Conservation (phyloP, 1,140 invertebrate species). For the Himalopsyche phryganea region DNA sequence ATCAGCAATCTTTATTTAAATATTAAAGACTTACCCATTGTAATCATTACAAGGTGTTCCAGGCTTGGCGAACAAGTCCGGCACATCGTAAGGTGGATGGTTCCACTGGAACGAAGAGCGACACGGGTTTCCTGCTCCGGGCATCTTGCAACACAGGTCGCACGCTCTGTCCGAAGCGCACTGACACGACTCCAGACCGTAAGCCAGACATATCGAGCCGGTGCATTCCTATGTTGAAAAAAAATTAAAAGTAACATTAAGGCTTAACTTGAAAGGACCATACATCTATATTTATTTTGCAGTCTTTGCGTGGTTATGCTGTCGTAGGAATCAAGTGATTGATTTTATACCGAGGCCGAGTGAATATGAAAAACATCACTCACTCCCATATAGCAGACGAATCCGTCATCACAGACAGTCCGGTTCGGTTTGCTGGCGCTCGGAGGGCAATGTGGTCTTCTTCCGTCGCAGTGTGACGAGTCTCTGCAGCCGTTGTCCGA, state of each 20-base stretch:
- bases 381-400: constrained; percentile 93
- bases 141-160: constrained; percentile 84
- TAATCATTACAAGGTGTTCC: constrained; percentile 97
- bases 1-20: no score
- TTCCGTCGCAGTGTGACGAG: constrained; percentile 85
- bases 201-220: constrained; percentile 87
- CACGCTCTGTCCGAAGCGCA: constrained; percentile 77
- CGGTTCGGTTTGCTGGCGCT: constrained; percentile 91
- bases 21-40: constrained; percentile 71
- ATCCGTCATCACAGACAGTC: constrained; percentile 89
- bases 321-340: neutral
- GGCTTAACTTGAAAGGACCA: no score
- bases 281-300: no score
- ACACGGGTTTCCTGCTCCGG: constrained; percentile 76
- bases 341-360: neutral
- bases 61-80: constrained; percentile 90
- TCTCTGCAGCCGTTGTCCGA: constrained; percentile 91
- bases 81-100: constrained; percentile 80
- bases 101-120: constrained; percentile 91
- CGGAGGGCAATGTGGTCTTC: constrained; percentile 80
- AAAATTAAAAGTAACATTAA: neutral
- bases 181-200: constrained; percentile 94
- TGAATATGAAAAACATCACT: no score
- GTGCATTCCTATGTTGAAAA: constrained; percentile 80
- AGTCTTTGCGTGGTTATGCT: no score